phyloP scores from a whole-genome alignment of 2,888 invertebrate genomes.

The Cinara cedri region DNA sequence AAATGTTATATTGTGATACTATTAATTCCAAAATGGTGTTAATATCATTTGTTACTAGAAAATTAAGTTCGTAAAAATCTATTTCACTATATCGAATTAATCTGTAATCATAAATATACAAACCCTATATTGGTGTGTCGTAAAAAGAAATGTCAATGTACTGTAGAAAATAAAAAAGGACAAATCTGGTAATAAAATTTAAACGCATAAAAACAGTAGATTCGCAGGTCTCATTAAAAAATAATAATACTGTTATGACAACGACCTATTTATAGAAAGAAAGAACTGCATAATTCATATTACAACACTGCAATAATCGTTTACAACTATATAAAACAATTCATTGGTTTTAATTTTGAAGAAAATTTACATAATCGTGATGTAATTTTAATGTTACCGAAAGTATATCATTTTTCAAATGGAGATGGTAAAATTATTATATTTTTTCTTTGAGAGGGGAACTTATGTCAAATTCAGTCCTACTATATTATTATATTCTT shows the following conservation, averaged over 20 bases:
- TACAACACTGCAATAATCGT: background rate
- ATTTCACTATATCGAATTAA: too few species aligned
- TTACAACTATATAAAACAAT: conserved; percentile 12
- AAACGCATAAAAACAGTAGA: background rate
- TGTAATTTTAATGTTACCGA: conserved; percentile 30
- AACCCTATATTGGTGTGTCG: too few species aligned
- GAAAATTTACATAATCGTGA: conserved; percentile 10
- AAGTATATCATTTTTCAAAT: conserved; percentile 10
- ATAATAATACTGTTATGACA: background rate
- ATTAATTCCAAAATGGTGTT: too few species aligned
- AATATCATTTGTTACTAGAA: too few species aligned
- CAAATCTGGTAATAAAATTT: background rate
- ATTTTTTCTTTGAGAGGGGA: conserved; percentile 2
- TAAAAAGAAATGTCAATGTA: background rate
- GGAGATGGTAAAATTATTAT: background rate
- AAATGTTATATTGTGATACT: too few species aligned
- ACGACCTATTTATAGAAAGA: background rate
- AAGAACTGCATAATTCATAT: background rate
- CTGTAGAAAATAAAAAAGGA: too few species aligned
- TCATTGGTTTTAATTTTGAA: conserved; percentile 28
- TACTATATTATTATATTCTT: background rate
- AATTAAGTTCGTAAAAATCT: too few species aligned
- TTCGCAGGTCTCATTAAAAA: background rate
- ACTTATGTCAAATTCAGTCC: conserved; percentile 28
- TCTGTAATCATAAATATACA: too few species aligned